phyloP scores from a whole-genome alignment of 2,888 invertebrate species.

The Pristionchus entomophagus region DNA sequence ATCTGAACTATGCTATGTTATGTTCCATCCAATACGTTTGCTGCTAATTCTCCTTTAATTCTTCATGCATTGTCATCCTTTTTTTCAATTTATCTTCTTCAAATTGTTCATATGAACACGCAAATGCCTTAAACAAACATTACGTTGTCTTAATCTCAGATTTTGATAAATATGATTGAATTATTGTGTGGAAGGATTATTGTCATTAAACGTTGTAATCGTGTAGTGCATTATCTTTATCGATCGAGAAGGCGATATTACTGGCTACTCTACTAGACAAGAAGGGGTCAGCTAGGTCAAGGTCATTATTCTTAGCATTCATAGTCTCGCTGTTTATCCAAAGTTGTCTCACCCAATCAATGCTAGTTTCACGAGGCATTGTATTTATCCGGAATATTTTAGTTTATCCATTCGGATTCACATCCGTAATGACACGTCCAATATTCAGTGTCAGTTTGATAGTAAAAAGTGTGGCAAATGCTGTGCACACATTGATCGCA shows the following conservation, averaged over 20 bases:
- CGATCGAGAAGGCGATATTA: not conserved
- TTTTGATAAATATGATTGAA: not conserved
- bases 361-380: not conserved
- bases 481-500: no score
- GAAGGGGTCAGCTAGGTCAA: not conserved
- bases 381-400: no score
- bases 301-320: not conserved
- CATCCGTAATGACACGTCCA: no score
- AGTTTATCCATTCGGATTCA: no score
- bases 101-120: not conserved
- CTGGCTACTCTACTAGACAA: not conserved
- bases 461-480: no score
- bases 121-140: not conserved
- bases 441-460: no score
- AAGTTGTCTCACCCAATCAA: not conserved
- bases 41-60: not conserved
- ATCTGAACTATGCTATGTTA: no score
- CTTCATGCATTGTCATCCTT: not conserved
- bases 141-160: conserved; percentile 32
- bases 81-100: not conserved
- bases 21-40: no score
- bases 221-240: conserved; percentile 25
- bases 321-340: not conserved
- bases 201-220: not conserved
- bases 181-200: not conserved